Conservation (phyloP, 2,888 invertebrate species). For the Nemurella pictetii region DNA sequence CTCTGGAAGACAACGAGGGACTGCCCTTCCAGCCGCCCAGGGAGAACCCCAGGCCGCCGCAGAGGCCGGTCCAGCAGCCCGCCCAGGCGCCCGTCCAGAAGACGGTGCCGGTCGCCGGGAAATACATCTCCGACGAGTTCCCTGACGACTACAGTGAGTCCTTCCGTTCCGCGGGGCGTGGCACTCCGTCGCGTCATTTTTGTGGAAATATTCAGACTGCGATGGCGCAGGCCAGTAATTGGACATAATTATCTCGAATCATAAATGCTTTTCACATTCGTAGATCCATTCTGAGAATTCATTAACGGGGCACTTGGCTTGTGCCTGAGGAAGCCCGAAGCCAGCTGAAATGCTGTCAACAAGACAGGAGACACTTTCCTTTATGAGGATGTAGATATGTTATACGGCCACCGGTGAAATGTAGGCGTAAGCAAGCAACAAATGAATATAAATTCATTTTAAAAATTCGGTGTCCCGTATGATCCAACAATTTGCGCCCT, state of each 20-base stretch:
- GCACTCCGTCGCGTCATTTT: neutral
- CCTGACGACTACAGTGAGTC: slow-evolving; percentile 2
- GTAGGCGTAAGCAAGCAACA: neutral
- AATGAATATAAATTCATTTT: neutral
- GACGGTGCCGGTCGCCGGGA: neutral
- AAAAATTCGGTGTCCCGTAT: neutral
- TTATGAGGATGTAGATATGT: too few relatives aligned
- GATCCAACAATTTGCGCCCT: neutral
- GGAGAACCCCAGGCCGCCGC: neutral
- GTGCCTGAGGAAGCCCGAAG: too few relatives aligned
- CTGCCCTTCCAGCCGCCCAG: neutral
- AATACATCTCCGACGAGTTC: neutral
- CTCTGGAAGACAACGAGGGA: neutral
- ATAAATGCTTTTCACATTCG: too few relatives aligned
- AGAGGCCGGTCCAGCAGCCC: neutral
- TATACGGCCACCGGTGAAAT: too few relatives aligned
- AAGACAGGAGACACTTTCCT: too few relatives aligned
- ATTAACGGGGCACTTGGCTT: too few relatives aligned
- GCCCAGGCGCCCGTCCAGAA: too few relatives aligned
- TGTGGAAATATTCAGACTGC: neutral
- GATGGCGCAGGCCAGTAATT: too few relatives aligned
- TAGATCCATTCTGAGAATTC: too few relatives aligned
- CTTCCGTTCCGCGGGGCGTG: neutral
- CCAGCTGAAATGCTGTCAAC: too few relatives aligned
- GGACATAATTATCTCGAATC: too few relatives aligned